Evolutionary conservation across 1,140 invertebrate species (phyloP), one percentile per base, ranked within the genome.

Genomic region (Macrobrachium rosenbergii): DNA sequence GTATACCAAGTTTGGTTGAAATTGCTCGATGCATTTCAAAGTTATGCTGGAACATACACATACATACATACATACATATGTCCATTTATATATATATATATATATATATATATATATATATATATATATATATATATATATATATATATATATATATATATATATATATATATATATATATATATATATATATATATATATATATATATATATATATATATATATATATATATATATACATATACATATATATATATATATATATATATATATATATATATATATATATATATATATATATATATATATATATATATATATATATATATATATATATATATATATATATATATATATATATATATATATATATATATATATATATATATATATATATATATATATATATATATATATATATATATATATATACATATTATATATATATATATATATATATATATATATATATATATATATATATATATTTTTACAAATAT

Each of bases 101-200:
- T 64, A 64, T 64, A 64, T 64, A 23, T 64, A 23, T 64, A 64
- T 64, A n/a, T n/a, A 64, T 64, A 64, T 64, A 64, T 64, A 64
- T 64, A 64, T 64, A 64, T 64, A 64, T 64, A 64, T 64, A 64
- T 64, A 64, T 64, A 64, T 64, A 64, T 64, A 64, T 64, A 64
- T 64, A 64, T 64, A 64, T 64, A 64, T 64, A 6, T 64, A 64
- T 64, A 64, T 64, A 64, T 64, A 64, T 64, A 64, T 64, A 64
- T 64, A 64, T 67, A 67, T 67, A 67, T 67, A 67, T 67, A 67
- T 67, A 67, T 67, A 67, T 67, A 67, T 67, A 67, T 67, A 67
- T 67, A 67, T 12, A 67, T 67, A 67, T 67, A 67, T 67, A 67
- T 67, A 67, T 11, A 67, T 11, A 67, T 67, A 67, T 67, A 67